Evolutionary conservation across 1,140 invertebrate genomes (phyloP), one percentile per base, ranked within the genome.

Genomic region (Drosophila nebulosa): DNA sequence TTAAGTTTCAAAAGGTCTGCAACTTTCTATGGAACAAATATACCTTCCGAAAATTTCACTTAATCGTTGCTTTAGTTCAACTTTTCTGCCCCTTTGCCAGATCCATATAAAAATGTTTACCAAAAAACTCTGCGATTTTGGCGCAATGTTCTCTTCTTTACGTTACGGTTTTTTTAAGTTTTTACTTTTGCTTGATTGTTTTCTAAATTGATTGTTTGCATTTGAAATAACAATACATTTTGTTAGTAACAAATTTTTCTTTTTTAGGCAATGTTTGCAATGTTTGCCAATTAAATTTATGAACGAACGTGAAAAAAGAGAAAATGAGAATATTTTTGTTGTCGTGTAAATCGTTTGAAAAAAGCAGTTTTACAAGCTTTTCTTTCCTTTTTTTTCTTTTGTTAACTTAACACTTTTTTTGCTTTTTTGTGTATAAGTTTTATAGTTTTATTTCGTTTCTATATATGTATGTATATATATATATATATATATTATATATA

Each of bases 131-230:
- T n/a, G n/a, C n/a, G n/a, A n/a, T n/a, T n/a, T n/a, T n/a, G n/a
- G n/a, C n/a, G n/a, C n/a, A n/a, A n/a, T 32, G 7, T 32, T 32
- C 30, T 10, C 30, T 10, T 3, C 30, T 32, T 32, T 9, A 32
- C 12, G 57, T 58, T 36, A 50, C 77, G 65, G 30, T 78, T 74
- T 36, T 68, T 73, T 16, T n/a, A n/a, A n/a, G n/a, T n/a, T 30
- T 53, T 30, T 6, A 4, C 7, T 30, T 26, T 53, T 46, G 16
- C 68, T 84, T 85, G 81, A 85, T 88, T 86, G 81, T 85, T 88
- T 74, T 78, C 66, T 60, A 69, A 88, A 69, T 81, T 86, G 81
- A 86, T 86, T 88, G 81, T 78, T 81, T 88, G 80, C 68, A 52
- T 57, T 64, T 66, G 62, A 78, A 75, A 35, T 39, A 22, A 26